Base-by-base conservation (phyloP, 2,797 vertebrate species). In the Sphenodon punctatus region DNA sequence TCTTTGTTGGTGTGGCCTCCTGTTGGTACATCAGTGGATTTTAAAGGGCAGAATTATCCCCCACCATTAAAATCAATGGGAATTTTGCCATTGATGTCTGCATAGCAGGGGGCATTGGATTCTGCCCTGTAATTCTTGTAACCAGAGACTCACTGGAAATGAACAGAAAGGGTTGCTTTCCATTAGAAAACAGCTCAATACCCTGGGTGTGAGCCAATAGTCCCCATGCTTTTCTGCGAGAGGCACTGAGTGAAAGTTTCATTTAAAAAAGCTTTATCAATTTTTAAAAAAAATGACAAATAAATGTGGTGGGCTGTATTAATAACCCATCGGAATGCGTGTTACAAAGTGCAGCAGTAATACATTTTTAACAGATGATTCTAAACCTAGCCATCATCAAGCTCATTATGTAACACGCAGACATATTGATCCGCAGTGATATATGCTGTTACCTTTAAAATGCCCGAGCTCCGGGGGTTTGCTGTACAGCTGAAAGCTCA, bases 341-440 rank as follows among this genome's bases (percentile, higher is more conserved):
- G 69, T 68, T 9, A 14, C 11, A 48, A 51, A 23, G 53, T 20
- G 12, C 11, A 45, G 30, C 38, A 16, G 67, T 78, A 67, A 90
- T 83, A 67, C 78, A 72, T 86, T 74, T 87, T 84, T 81, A 85
- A 65, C 71, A n/a, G 7, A 75, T 5, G 67, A 67, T 56, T 82
- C 89, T 72, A 64, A 69, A 30, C 34, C 38, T 30, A 55, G 39
- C 76, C 76, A 53, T n/a, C 78, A 43, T 68, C 34, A 64, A 72
- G 55, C 66, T 83, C 79, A 85, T 86, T 83, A 90, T 84, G 51
- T 66, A 71, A 76, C 60, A 43, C 25, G 11, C 80, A 55, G 39
- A 65, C 51, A 64, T 75, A 86, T 83, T 45, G 86, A 87, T 88
- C 84, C 72, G 48, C 7, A 19, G 48, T 56, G 68, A 65, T 46